Conservation (phyloP, 2,888 invertebrate species). For the Periphyllus acericola region DNA sequence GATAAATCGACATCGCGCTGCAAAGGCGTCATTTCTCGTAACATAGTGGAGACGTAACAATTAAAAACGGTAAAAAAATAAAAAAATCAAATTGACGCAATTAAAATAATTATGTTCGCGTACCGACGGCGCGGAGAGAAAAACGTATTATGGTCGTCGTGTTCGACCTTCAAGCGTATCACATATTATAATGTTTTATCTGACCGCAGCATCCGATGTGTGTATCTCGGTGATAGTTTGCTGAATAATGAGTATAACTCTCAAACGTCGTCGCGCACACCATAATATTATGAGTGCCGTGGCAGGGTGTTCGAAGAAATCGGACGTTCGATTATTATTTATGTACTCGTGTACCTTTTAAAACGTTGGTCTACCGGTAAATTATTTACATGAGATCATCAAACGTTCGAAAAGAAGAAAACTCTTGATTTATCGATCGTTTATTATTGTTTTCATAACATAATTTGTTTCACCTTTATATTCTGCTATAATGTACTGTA, state of each 20-base stretch:
- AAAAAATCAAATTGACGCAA: neutral
- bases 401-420: neutral
- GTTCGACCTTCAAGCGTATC: neutral
- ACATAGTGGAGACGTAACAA: neutral
- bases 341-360: too few species aligned
- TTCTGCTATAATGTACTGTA: too few species aligned
- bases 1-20: too few species aligned
- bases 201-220: neutral
- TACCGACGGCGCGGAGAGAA: neutral
- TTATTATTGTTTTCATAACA: neutral
- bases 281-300: neutral
- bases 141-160: neutral
- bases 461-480: neutral
- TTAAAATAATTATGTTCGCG: neutral
- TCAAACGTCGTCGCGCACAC: too few species aligned
- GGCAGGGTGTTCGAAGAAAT: neutral
- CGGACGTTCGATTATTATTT: neutral
- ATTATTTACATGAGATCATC: neutral
- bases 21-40: neutral
- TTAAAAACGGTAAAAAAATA: neutral
- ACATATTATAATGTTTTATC: neutral
- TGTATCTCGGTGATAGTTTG: neutral
- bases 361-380: neutral
- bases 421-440: neutral
- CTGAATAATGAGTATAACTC: too few species aligned